Evolutionary conservation across 2,797 vertebrate genomes (phyloP).

Genomic region (Sebastes vulpes): DNA sequence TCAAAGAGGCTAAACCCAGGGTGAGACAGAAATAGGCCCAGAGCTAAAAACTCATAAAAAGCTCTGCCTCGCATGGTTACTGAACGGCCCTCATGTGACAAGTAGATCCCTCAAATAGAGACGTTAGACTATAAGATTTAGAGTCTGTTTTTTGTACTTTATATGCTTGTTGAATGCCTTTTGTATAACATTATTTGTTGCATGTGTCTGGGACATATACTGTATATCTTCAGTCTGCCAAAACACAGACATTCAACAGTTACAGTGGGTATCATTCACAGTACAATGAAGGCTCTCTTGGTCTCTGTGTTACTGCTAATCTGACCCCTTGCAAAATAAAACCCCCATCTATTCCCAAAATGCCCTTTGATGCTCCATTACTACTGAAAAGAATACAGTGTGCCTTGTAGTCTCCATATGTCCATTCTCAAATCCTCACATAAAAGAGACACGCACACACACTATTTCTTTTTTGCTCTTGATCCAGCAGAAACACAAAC

Average conservation of each 20-base stretch:
- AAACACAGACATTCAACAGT: conserved; percentile 42
- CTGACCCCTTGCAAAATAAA: conserved; percentile 63
- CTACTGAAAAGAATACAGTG: conserved; percentile 62
- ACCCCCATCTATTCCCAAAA: conserved; percentile 53
- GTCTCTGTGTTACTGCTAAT: conserved; percentile 41
- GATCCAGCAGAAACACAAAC: conserved; percentile 67
- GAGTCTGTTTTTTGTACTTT: background rate
- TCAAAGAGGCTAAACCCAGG: conserved; percentile 36
- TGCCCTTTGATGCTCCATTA: conserved; percentile 65
- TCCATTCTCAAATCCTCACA: conserved; percentile 63
- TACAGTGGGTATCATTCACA: conserved; percentile 35
- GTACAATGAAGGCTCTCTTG: conserved; percentile 36
- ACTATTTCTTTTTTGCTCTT: conserved; percentile 54
- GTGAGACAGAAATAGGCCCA: conserved; percentile 43
- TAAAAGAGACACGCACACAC: conserved; percentile 56
- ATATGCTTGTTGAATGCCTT: conserved; percentile 16
- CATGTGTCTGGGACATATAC: conserved; percentile 6
- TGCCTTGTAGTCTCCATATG: conserved; percentile 65
- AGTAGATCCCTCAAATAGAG: conserved; percentile 32
- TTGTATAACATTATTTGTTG: conserved; percentile 11
- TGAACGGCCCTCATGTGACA: conserved; percentile 28
- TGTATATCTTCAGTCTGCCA: conserved; percentile 18
- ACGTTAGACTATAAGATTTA: conserved; percentile 13
- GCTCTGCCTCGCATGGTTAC: conserved; percentile 18
- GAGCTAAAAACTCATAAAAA: conserved; percentile 43